Conservation (phyloP, 2,797 vertebrate genomes). For the Ataeniobius toweri region DNA sequence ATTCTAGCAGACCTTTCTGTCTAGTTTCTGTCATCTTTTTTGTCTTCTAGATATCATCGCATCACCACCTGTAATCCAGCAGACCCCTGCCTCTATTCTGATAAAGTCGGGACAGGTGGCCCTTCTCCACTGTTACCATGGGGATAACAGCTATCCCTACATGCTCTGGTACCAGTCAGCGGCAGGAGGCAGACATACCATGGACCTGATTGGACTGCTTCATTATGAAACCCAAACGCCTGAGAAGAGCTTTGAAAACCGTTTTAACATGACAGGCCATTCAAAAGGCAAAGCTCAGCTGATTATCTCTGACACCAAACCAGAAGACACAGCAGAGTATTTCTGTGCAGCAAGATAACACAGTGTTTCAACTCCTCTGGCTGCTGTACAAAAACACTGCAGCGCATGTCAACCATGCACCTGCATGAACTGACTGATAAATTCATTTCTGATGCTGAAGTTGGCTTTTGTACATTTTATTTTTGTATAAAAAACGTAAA, state of each 20-base stretch:
- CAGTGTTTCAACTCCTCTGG: conserved; percentile 36
- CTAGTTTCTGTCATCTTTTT: not conserved
- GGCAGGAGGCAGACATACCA: conserved; percentile 8
- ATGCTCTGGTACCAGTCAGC: conserved; percentile 65
- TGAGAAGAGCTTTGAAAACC: conserved; percentile 32
- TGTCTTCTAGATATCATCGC: conserved; percentile 5
- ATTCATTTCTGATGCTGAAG: not conserved
- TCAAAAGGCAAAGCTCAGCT: conserved; percentile 21
- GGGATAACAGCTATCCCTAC: conserved; percentile 46
- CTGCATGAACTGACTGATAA: conserved; percentile 13
- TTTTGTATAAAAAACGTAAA: not conserved
- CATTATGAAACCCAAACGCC: accelerated
- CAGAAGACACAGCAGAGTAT: conserved; percentile 55
- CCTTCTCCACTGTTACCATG: conserved; percentile 52
- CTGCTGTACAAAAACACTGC: conserved; percentile 52
- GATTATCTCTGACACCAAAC: conserved; percentile 24
- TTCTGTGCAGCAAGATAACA: conserved; percentile 69
- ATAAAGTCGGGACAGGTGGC: not conserved
- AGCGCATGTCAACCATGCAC: not conserved
- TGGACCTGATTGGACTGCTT: conserved; percentile 45
- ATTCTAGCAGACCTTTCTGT: accelerated
- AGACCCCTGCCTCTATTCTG: conserved; percentile 18
- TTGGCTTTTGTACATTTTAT: not conserved
- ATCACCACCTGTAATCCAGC: conserved; percentile 11
- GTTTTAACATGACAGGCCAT: conserved; percentile 51